A percentile compares a stretch with the other conserved stretches of the same genome.
phyloP scores from a whole-genome alignment of 1,140 invertebrate genomes.

The Halictus rubicundus region DNA sequence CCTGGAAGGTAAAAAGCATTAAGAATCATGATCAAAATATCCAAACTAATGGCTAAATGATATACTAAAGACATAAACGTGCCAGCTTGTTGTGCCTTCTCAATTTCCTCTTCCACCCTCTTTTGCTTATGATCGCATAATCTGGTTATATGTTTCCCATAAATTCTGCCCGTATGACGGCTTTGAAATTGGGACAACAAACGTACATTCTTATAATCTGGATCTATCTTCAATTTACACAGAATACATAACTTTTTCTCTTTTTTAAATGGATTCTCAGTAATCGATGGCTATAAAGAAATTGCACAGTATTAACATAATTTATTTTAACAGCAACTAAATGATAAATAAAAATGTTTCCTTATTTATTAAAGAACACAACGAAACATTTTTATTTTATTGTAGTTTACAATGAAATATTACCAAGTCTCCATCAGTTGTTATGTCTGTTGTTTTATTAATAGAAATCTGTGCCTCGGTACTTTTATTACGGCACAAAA shows the following conservation, averaged over 20 bases:
- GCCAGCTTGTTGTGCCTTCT: conserved; percentile 86
- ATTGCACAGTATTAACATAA: not conserved
- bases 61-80: not conserved
- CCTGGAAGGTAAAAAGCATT: conserved; percentile 71
- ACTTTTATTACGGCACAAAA: conserved; percentile 3
- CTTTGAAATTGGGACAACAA: conserved; percentile 97
- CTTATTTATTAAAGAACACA: too few relatives aligned
- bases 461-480: not conserved
- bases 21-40: not conserved
- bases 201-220: conserved; percentile 95
- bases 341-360: not conserved
- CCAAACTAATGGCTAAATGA: conserved; percentile 13
- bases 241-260: conserved; percentile 89
- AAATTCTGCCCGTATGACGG: conserved; percentile 93
- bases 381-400: not conserved
- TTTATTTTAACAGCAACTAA: not conserved
- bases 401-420: not conserved
- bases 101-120: conserved; percentile 86
- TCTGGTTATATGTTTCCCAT: conserved; percentile 95
- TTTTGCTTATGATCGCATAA: conserved; percentile 89
- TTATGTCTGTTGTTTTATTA: not conserved
- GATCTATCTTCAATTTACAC: conserved; percentile 91
- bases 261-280: conserved; percentile 90
- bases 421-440: not conserved
- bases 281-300: conserved; percentile 82